phyloP scores from a whole-genome alignment of 92 coral and sea anemone species.

The Porites rus region DNA sequence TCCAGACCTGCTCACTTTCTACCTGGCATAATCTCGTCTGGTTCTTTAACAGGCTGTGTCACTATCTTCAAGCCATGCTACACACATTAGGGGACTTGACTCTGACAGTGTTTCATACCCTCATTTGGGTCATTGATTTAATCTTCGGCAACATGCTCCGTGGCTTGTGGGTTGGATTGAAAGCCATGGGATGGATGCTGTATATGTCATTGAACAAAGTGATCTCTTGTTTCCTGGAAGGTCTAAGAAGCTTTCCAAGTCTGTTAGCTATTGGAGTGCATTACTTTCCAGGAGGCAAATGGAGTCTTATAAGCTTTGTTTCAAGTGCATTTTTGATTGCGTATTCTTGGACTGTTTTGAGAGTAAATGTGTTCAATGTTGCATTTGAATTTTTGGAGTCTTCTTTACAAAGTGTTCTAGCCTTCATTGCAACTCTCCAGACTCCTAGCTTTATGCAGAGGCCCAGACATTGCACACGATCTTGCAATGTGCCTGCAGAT shows the following conservation, averaged over 20 bases:
- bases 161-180: slow-evolving; percentile 19
- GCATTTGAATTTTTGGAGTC: slow-evolving; percentile 65
- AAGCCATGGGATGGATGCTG: slow-evolving; percentile 20
- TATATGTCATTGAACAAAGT: slow-evolving; percentile 10
- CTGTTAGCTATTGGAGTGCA: slow-evolving; percentile 4
- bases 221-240: background rate
- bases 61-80: slow-evolving; percentile 1
- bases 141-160: slow-evolving; percentile 7
- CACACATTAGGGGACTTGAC: background rate
- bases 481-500: background rate
- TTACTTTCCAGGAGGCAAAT: slow-evolving; percentile 53
- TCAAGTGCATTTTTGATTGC: slow-evolving; percentile 27
- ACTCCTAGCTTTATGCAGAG: background rate
- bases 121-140: slow-evolving; percentile 18
- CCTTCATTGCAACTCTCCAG: slow-evolving; percentile 17
- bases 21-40: background rate
- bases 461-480: background rate
- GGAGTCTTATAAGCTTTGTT: slow-evolving; percentile 56
- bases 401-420: slow-evolving; percentile 52
- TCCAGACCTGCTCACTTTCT: slow-evolving; percentile 15
- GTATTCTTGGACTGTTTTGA: slow-evolving; percentile 50
- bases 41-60: background rate
- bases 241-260: slow-evolving; percentile 14
- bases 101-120: background rate
- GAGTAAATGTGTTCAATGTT: slow-evolving; percentile 58